A percentile compares a stretch with the other conserved stretches of the same genome.
Evolutionary conservation across 2,113 vertebrate genomes (phyloP).

Genomic region (Sphaerodactylus townsendi): DNA sequence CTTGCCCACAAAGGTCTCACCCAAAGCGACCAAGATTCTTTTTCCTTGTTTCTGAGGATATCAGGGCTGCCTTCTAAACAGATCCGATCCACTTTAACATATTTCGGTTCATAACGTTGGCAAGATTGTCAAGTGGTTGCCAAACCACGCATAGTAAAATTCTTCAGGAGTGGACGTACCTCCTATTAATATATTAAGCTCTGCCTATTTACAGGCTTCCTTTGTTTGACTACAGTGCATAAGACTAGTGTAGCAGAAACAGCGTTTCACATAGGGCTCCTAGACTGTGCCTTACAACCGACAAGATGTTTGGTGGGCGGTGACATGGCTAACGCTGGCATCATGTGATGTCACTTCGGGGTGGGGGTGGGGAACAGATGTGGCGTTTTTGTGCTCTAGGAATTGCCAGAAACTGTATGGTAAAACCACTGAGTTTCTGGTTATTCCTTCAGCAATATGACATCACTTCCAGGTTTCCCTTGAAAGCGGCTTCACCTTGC

Average conservation of each 20-base stretch:
- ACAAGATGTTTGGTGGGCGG: no score
- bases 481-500: no score
- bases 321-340: no score
- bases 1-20: background rate
- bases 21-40: background rate
- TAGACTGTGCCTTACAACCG: no score
- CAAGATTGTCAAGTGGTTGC: background rate
- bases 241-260: background rate
- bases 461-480: no score
- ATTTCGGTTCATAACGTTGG: background rate
- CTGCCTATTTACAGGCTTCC: background rate
- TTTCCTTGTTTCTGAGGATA: background rate
- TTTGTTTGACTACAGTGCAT: background rate
- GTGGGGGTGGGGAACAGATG: no score
- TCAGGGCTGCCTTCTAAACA: background rate
- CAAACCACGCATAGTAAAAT: background rate
- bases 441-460: no score
- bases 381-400: no score
- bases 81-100: no score
- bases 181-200: constrained; percentile 5
- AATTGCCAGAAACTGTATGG: no score
- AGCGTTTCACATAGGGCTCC: background rate
- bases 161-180: background rate
- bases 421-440: no score
- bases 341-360: no score